Conservation (phyloP, 2,113 vertebrate genomes). For the Zosterops japonicus region DNA sequence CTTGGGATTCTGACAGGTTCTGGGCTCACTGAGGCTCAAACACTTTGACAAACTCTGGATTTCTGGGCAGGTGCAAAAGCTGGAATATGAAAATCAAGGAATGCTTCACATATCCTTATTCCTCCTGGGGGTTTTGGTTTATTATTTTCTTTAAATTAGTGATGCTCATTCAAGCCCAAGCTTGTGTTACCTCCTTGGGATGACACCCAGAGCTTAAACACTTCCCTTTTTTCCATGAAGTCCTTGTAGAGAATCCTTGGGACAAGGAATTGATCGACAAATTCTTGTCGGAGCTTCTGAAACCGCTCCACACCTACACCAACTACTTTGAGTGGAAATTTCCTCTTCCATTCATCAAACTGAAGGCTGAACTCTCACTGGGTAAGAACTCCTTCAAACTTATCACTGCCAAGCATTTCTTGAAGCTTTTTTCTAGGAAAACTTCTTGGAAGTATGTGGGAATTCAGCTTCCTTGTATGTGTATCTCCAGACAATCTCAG, state of each 20-base stretch:
- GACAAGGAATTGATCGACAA: slow-evolving; percentile 75
- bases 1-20: background rate
- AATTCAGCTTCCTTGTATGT: background rate
- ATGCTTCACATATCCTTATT: background rate
- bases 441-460: background rate
- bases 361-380: slow-evolving; percentile 78
- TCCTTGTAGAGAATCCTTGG: slow-evolving; percentile 86
- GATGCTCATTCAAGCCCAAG: background rate
- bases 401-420: background rate
- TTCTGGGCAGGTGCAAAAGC: background rate
- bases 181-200: background rate
- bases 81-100: background rate
- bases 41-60: background rate
- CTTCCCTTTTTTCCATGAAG: background rate
- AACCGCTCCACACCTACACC: slow-evolving; percentile 75
- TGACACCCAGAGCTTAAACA: background rate
- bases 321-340: slow-evolving; percentile 77
- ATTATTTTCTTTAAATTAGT: background rate
- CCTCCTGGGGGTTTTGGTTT: background rate
- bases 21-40: background rate
- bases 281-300: slow-evolving; percentile 76
- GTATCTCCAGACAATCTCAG: background rate
- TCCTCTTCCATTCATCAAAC: slow-evolving; percentile 76
- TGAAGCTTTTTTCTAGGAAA: background rate
- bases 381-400: slow-evolving; percentile 72